Evolutionary conservation across 2,797 vertebrate species (phyloP).

Genomic region (Gallirallus australis): DNA sequence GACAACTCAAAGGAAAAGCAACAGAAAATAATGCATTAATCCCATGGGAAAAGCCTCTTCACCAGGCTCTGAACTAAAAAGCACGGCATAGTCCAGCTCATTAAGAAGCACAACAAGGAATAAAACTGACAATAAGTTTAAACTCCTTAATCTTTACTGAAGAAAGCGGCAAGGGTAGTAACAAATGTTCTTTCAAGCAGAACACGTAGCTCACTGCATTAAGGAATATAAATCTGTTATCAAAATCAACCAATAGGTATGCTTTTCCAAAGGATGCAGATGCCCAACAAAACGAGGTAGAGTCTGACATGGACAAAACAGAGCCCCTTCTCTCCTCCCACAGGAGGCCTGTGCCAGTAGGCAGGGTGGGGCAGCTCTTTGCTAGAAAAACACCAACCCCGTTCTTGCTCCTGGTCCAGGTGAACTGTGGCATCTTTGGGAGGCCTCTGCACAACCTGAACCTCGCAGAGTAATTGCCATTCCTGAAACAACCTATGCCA

Average conservation of each 20-base stretch:
- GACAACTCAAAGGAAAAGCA: background rate
- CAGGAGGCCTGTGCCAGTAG: background rate
- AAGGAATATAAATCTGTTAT: background rate
- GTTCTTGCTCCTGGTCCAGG: background rate
- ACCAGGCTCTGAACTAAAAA: background rate
- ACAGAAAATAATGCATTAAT: background rate
- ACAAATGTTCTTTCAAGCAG: background rate
- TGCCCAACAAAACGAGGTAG: background rate
- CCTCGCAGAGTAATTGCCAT: background rate
- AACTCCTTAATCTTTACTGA: background rate
- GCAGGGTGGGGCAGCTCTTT: background rate
- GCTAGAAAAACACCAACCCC: background rate
- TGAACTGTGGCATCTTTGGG: background rate
- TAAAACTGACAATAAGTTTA: constrained; percentile 4
- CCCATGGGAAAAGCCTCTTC: background rate
- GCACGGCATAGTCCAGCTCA: background rate
- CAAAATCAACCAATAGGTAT: background rate
- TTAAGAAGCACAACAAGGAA: background rate
- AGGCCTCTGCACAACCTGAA: background rate
- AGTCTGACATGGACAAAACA: background rate
- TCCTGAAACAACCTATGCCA: background rate
- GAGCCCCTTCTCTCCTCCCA: background rate
- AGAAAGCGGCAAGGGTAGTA: background rate
- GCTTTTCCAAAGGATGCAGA: background rate
- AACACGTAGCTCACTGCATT: background rate